A percentile compares a stretch with the other conserved stretches of the same genome.
These are phyloP conservation scores for Tympanoctomys barrerae DNA, from an alignment of 2,797 vertebrate species.

Conservation along the genomic window DNA sequence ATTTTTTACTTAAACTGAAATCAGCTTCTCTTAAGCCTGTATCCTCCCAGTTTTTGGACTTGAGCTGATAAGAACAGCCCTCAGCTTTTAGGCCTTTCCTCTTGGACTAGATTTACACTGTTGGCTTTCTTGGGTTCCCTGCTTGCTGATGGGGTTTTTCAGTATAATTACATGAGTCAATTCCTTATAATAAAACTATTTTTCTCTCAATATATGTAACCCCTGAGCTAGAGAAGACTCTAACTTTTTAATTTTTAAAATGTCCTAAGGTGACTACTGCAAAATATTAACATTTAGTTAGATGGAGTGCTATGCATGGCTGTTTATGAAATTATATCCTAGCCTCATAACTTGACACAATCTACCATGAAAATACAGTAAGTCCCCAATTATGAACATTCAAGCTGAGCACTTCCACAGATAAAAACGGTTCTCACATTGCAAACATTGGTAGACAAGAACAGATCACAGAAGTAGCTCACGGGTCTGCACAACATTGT, in stretches of 20 bases:
- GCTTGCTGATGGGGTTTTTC: neutral
- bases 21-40: too few species aligned
- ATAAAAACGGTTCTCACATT: neutral
- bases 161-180: neutral
- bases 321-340: neutral
- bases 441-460: neutral
- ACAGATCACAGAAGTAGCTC: neutral
- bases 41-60: neutral
- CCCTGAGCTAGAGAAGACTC: neutral
- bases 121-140: neutral
- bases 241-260: neutral
- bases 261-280: neutral
- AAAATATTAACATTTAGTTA: conserved; percentile 32
- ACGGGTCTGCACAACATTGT: neutral
- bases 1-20: neutral
- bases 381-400: neutral
- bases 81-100: neutral
- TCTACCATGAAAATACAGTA: neutral
- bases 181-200: neutral
- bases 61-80: rapidly evolving
- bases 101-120: neutral
- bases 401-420: neutral
- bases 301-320: neutral
- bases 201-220: neutral
- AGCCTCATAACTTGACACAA: neutral